These are phyloP conservation scores for Dryococelus australis DNA, from an alignment of 2,888 invertebrate species.

Conservation along the genomic window DNA sequence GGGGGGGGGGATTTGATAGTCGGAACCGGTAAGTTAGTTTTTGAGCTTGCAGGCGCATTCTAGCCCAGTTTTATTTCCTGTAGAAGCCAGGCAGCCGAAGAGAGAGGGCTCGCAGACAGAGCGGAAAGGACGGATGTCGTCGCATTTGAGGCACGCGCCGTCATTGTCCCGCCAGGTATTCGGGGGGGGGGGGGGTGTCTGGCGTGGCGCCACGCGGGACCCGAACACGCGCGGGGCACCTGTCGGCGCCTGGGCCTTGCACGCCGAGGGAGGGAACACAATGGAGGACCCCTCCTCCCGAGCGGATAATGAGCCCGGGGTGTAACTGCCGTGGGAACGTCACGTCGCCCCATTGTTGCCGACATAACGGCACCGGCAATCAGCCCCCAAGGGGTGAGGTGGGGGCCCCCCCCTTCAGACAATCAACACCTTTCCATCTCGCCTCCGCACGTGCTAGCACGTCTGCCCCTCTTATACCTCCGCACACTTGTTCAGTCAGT, in stretches of 20 bases:
- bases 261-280: not conserved
- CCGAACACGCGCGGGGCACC: constrained; percentile 11
- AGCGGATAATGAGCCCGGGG: not conserved
- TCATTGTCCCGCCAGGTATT: not conserved
- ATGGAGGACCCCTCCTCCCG: not conserved
- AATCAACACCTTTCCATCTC: not conserved
- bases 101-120: too few relatives aligned
- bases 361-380: not conserved
- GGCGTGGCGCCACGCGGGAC: not conserved
- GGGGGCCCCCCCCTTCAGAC: not conserved
- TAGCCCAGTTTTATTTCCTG: too few relatives aligned
- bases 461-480: too few relatives aligned
- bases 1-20: too few relatives aligned
- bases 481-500: too few relatives aligned
- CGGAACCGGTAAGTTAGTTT: too few relatives aligned
- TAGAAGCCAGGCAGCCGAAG: too few relatives aligned
- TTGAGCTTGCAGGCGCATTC: too few relatives aligned
- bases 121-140: not conserved
- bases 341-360: not conserved
- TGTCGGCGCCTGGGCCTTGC: not conserved
- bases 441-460: not conserved
- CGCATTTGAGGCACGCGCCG: not conserved
- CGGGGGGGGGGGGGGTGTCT: not conserved
- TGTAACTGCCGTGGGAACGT: constrained; percentile 11
- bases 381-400: not conserved